These are phyloP conservation scores for Torymus texanus DNA, from an alignment of 2,888 invertebrate species.

Conservation along the genomic window DNA sequence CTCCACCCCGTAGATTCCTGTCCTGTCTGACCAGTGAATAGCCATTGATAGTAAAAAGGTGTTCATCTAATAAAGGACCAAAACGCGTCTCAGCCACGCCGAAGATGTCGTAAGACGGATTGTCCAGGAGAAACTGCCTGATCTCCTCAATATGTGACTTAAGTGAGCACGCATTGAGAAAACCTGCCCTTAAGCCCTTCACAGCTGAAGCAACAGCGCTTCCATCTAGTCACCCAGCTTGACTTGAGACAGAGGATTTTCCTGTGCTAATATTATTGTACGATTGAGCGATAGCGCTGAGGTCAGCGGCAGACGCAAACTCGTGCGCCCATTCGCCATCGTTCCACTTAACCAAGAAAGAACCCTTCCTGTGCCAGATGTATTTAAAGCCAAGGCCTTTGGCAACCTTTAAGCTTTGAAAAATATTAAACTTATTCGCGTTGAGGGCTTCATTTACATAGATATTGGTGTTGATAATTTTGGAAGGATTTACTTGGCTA, in stretches of 20 bases:
- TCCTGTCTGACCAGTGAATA: not conserved
- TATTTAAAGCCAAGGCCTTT: constrained; percentile 4
- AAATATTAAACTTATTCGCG: too few species aligned
- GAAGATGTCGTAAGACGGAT: not conserved
- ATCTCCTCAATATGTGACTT: not conserved
- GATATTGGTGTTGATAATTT: not conserved
- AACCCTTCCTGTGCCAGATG: not conserved
- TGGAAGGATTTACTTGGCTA: not conserved
- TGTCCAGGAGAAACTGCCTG: not conserved
- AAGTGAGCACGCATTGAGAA: too few species aligned
- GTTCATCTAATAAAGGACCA: not conserved
- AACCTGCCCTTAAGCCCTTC: too few species aligned
- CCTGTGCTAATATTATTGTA: not conserved
- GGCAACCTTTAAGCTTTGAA: not conserved
- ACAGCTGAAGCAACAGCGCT: not conserved
- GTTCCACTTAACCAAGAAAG: not conserved
- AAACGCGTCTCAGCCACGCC: not conserved
- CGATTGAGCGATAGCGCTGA: not conserved
- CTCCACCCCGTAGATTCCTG: not conserved
- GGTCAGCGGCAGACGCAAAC: not conserved
- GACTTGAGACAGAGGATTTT: not conserved
- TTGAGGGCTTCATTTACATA: not conserved
- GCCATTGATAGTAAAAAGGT: not conserved
- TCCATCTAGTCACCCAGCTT: not conserved
- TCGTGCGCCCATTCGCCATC: not conserved